Evolutionary conservation across 2,113 vertebrate genomes (phyloP).

Genomic region (Opisthocomus hoazin): DNA sequence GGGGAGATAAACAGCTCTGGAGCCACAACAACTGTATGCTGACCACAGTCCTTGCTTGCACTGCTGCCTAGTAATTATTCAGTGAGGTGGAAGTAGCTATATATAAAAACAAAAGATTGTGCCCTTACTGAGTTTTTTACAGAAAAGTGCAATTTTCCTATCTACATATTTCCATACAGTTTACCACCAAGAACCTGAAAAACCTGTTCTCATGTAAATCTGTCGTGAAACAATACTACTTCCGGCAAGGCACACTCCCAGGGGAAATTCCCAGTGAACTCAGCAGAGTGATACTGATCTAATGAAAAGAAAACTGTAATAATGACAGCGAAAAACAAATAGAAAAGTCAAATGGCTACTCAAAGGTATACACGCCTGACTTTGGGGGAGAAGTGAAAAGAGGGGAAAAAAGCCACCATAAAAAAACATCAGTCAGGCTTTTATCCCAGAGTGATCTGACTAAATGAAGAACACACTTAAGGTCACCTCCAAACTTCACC

Average conservation of each 20-base stretch:
- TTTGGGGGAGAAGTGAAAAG: neutral
- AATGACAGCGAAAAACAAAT: neutral
- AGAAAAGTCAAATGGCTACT: neutral
- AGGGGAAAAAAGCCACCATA: accelerated
- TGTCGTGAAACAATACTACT: constrained; percentile 39
- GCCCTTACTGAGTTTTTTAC: neutral
- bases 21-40: neutral
- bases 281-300: neutral
- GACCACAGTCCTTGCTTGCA: neutral
- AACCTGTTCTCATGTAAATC: constrained; percentile 46
- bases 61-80: neutral
- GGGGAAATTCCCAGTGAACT: neutral
- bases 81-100: neutral
- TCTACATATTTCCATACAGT: neutral
- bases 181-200: constrained; percentile 19
- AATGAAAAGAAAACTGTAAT: constrained; percentile 9
- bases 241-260: neutral
- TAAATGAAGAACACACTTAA: neutral
- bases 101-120: neutral
- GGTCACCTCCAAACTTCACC: neutral
- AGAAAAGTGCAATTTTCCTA: neutral
- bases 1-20: neutral
- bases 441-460: neutral
- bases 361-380: neutral
- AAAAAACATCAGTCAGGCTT: neutral